phyloP scores from a whole-genome alignment of 1,140 invertebrate genomes.

The Drosophila nasuta region DNA sequence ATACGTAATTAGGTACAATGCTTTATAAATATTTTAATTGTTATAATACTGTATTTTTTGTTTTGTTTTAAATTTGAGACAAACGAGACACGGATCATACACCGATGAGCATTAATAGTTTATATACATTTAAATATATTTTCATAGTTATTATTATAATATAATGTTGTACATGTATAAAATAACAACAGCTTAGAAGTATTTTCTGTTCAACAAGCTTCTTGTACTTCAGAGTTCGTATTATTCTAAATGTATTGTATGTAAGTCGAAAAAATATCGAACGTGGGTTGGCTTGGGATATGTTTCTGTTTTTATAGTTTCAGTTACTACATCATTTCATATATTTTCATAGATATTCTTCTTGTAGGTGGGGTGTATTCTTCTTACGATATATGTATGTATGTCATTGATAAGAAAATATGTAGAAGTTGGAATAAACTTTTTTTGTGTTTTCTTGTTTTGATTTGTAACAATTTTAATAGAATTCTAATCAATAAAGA shows the following conservation, averaged over 20 bases:
- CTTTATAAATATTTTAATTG: conserved; percentile 37
- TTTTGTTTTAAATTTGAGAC: conserved; percentile 53
- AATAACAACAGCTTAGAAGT: conserved; percentile 61
- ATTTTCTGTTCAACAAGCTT: conserved; percentile 40
- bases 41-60: conserved; percentile 58
- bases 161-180: conserved; percentile 54
- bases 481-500: conserved; percentile 47
- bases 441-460: neutral
- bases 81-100: conserved; percentile 55
- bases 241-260: conserved; percentile 39
- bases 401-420: conserved; percentile 50
- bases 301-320: conserved; percentile 63
- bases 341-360: conserved; percentile 22
- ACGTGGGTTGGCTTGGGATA: conserved; percentile 67
- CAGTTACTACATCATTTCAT: conserved; percentile 30
- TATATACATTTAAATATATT: conserved; percentile 14
- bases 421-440: conserved; percentile 13
- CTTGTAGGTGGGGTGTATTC: conserved; percentile 59
- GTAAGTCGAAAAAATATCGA: conserved; percentile 40
- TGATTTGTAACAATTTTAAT: conserved; percentile 15
- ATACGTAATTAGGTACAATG: conserved; percentile 73
- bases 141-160: conserved; percentile 8
- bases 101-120: conserved; percentile 15
- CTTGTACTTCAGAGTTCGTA: conserved; percentile 63
- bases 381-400: conserved; percentile 32